Evolutionary conservation across 2,888 invertebrate species (phyloP).

Genomic region (Odontomyia ornata): DNA sequence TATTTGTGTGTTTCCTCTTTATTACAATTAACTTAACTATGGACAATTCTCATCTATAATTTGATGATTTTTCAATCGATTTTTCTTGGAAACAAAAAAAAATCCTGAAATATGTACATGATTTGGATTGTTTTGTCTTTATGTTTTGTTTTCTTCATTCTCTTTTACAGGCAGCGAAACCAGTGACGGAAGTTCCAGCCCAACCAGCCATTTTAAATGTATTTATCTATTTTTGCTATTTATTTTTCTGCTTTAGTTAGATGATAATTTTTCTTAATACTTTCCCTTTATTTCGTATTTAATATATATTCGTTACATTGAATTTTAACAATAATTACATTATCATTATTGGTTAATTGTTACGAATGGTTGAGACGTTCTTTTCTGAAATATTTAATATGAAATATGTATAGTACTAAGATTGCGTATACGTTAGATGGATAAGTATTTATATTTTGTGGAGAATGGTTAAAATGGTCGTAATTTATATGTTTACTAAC

Average conservation of each 20-base stretch:
- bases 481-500: slow-evolving; percentile 4
- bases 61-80: slow-evolving; percentile 50
- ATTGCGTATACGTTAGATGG: slow-evolving; percentile 1
- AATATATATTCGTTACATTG: background rate
- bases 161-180: slow-evolving; percentile 77
- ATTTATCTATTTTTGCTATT: slow-evolving; percentile 54
- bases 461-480: background rate
- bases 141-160: slow-evolving; percentile 46
- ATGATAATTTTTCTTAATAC: slow-evolving; percentile 46
- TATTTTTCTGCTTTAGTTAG: slow-evolving; percentile 40
- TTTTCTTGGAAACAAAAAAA: slow-evolving; percentile 17
- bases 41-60: slow-evolving; percentile 35
- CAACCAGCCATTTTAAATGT: slow-evolving; percentile 65
- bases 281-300: background rate
- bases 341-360: background rate
- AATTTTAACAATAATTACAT: background rate
- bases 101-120: slow-evolving; percentile 42
- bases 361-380: background rate
- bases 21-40: background rate
- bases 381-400: background rate
- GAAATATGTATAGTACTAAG: slow-evolving; percentile 1
- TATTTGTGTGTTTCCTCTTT: background rate
- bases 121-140: slow-evolving; percentile 46
- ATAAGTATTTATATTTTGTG: background rate
- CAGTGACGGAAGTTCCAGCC: slow-evolving; percentile 73